Evolutionary conservation across 2,113 vertebrate genomes (phyloP), one percentile per base, ranked within the genome.

Genomic region (Chamaea fasciata): DNA sequence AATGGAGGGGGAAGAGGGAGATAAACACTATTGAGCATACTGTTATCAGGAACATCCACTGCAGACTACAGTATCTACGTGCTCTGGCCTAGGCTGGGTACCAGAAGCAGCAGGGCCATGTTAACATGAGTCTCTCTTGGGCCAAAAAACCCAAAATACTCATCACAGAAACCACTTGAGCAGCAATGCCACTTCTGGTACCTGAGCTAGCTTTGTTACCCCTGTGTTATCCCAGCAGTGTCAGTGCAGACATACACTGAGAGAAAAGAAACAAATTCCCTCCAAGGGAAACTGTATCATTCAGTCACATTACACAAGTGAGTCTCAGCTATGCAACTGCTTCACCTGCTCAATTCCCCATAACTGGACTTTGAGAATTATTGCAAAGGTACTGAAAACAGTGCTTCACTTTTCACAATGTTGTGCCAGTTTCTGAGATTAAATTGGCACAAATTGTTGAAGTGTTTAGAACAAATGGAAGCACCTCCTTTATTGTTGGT

Each of bases 1-100:
- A 97, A 95, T 10, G 87, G 87, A 92, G 96, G 92, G 87, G 91
- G 90, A 96, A 89, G 55, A 94, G 92, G 84, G 87, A 96, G 60
- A 96, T 96, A 94, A 96, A 97, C 71, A 97, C 93, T 96, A 96
- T 95, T 95, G 88, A 94, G 76, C 44, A 94, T 14, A 90, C 90
- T 75, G 83, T 93, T 86, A 96, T 79, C 83, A 94, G 92, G 88
- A 55, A 95, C 85, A 94, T 91, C 92, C 64, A 90, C 87, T 69
- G 84, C 68, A 94, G 68, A 94, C 83, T 69, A 93, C 70, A 95
- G 80, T 91, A 78, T 35, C 69, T 37, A 41, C 0, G 3, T 59
- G 64, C 86, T 41, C 94, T 55, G 47, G 56, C 83, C 59, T 15
- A 20, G 60, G 56, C 69, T 83, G 86, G 81, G 92, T 92, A 94